These are phyloP conservation scores for Telmatherina bonti DNA, from an alignment of 2,797 vertebrate genomes.

Conservation along the genomic window DNA sequence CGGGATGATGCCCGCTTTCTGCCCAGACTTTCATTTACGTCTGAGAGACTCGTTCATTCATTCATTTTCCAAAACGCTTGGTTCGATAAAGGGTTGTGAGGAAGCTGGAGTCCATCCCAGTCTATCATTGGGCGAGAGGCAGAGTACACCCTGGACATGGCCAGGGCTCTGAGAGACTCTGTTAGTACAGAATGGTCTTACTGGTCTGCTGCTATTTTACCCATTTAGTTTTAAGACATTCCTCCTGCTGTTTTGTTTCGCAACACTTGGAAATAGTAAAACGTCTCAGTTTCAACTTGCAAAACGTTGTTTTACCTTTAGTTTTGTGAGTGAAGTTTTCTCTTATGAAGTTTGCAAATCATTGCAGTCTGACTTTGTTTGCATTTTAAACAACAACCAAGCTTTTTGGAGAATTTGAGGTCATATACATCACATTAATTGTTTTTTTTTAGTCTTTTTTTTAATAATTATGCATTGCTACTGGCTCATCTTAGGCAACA, in stretches of 20 bases:
- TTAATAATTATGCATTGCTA: background rate
- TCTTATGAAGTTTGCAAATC: background rate
- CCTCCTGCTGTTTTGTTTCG: too few species aligned
- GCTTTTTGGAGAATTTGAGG: background rate
- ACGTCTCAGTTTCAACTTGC: background rate
- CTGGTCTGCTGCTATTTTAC: too few species aligned
- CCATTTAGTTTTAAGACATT: too few species aligned
- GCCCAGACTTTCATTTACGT: too few species aligned
- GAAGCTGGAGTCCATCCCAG: too few species aligned
- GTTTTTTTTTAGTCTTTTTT: background rate
- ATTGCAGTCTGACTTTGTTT: background rate
- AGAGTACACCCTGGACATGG: too few species aligned
- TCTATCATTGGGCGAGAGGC: too few species aligned
- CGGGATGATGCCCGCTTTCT: too few species aligned
- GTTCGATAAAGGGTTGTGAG: too few species aligned
- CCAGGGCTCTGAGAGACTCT: background rate
- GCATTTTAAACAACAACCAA: background rate
- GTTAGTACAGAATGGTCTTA: too few species aligned
- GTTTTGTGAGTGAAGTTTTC: too few species aligned
- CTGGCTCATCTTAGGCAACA: background rate
- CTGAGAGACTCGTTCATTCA: background rate
- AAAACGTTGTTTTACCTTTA: background rate
- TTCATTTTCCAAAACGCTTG: too few species aligned
- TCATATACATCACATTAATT: background rate
- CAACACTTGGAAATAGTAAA: background rate